Base-by-base conservation (phyloP, 2,888 invertebrate species). In the Clitarchus hookeri region DNA sequence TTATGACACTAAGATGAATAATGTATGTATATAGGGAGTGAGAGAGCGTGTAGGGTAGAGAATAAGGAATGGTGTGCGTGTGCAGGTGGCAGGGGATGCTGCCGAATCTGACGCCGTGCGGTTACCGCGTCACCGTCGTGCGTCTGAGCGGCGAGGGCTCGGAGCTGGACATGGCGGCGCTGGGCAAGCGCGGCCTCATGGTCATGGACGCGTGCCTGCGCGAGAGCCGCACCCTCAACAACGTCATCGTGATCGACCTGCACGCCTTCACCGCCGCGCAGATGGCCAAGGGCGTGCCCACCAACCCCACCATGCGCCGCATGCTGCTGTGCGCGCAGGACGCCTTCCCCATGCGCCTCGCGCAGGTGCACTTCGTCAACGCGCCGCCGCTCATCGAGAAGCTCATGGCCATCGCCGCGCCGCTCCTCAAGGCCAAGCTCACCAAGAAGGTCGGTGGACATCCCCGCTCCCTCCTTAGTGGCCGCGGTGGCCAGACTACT, bases 241-340 rank as follows among this genome's bases (percentile, higher is more conserved):
- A 91, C 87, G 88, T 91, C 25, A 91, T 87, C 86, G 80, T 87
- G 25, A 65, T 85, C 65, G 85, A 87, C 85, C 77, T 88, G 86
- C 83, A 91, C 91, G 91, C 91, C 82, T 90, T 90, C 86, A 89
- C 89, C 23, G 89, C 90, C 6, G 90, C 89, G 3, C 91, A 91
- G 88, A 90, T 90, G 85, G 90, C 91, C 23, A 91, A 91, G 87
- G 90, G 90, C 80, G 90, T 89, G 36, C 91, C 91, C 12, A 91
- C 91, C 9, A 90, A 90, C 77, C 88, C 90, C 0, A 88, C 90
- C 25, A 89, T 90, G 9, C 90, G 91, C 80, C 90, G 89, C 23
- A 90, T 91, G 12, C 90, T 91, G 91, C 88, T 91, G 44, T 91
- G 91, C 4, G 90, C 90, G 16, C 91, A 91, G 86, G 91, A 91